Base-by-base conservation (phyloP, 2,888 invertebrate genomes). In the Spialia ferax region DNA sequence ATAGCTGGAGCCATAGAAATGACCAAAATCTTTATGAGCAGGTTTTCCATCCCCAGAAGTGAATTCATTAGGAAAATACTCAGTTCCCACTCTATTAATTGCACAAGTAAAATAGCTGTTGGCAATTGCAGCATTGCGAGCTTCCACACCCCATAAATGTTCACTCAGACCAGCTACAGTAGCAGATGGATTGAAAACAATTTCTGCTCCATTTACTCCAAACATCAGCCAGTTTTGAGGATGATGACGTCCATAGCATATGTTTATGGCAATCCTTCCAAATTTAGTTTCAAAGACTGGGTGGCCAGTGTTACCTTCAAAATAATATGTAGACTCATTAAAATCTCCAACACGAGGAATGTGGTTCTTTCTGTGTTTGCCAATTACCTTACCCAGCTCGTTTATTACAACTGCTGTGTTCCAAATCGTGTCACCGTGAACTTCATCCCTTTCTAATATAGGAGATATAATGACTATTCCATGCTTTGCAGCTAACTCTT, bases 131-230 rank as follows among this genome's bases (percentile, higher is more conserved):
- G 99, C 99, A 94, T 97, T 98, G 71, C 99, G 94, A 0, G 99
- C 99, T 92, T 99, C 99, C 69, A 99, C 96, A 2, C 96, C 95
- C 99, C 99, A 99, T 67, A 99, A 86, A 0, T 99, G 99, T 86
- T 99, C 99, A 89, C 98, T 98, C 7, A 96, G 85, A 0, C 93
- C 94, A 26, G 95, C 94, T 32, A 95, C 97, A 78, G 99, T 99
- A 1, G 99, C 99, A n/a, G 99, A 99, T 5, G 99, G 99, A 89
- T 99, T 99, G 88, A 99, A 99, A 0, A 99, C 99, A 74, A 99
- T 98, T 94, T 99, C 99, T 1, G 99, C 99, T 3, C 99, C 99
- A 91, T 99, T 99, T 20, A 99, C 82, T 0, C 98, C 99, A 93
- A 98, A 99, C 97, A 98, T 98, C 90, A 99, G 94, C 99, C 99